These are phyloP conservation scores for Agelastica alni DNA, from an alignment of 2,888 invertebrate genomes.

Conservation along the genomic window DNA sequence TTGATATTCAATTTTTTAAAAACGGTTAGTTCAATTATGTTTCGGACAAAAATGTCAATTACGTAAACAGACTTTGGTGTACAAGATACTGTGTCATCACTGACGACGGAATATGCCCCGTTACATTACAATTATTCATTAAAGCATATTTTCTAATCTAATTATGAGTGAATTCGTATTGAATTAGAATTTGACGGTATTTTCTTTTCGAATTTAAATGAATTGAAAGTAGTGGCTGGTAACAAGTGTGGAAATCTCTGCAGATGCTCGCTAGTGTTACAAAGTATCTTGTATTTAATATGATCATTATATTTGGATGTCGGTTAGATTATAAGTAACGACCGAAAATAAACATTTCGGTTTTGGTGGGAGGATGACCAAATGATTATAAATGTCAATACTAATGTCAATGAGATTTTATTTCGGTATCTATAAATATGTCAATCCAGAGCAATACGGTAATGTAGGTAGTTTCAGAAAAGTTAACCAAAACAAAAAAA, in stretches of 20 bases:
- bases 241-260: too few species aligned
- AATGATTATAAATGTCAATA: constrained; percentile 57
- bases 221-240: too few species aligned
- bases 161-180: background rate
- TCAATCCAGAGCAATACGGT: constrained; percentile 60
- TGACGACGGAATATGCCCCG: too few species aligned
- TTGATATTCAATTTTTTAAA: constrained; percentile 28
- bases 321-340: constrained; percentile 39
- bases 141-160: too few species aligned
- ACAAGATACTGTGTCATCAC: constrained; percentile 22
- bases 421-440: constrained; percentile 52
- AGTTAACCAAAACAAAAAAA: constrained; percentile 46
- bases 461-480: constrained; percentile 53
- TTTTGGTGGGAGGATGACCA: constrained; percentile 54
- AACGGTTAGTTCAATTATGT: constrained; percentile 23
- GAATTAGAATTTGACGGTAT: background rate
- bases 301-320: constrained; percentile 47
- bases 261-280: background rate
- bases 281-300: constrained; percentile 27
- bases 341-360: constrained; percentile 27
- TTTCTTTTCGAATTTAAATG: too few species aligned
- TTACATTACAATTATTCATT: too few species aligned
- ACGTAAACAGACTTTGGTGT: constrained; percentile 25
- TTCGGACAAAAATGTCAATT: constrained; percentile 38
- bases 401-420: constrained; percentile 56